Percentiles rank a stretch among this genome's conserved stretches.
Evolutionary conservation across 2,888 invertebrate species (phyloP).

Genomic region (Epistrophella euchroma): DNA sequence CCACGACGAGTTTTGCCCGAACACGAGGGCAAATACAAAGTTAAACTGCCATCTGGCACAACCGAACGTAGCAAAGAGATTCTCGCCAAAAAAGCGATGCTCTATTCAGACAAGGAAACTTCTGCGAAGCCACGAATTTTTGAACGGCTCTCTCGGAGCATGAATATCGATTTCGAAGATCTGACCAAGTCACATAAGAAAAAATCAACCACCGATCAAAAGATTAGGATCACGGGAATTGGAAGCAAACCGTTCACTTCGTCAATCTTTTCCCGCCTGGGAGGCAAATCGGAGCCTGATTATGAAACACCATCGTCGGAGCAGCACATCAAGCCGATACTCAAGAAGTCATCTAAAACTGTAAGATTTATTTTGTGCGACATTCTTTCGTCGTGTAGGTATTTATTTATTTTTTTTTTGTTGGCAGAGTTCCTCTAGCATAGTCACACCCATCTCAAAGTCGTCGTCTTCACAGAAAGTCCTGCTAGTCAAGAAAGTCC

Average conservation of each 20-base stretch:
- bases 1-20: constrained; percentile 84
- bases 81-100: constrained; percentile 82
- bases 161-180: constrained; percentile 32
- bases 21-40: constrained; percentile 86
- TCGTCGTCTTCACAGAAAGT: constrained; percentile 81
- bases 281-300: constrained; percentile 78
- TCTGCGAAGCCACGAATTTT: constrained; percentile 79
- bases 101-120: constrained; percentile 81
- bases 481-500: constrained; percentile 82
- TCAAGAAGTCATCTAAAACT: constrained; percentile 79
- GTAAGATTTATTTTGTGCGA: constrained; percentile 58
- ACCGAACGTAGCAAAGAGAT: constrained; percentile 85
- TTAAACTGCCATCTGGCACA: constrained; percentile 85
- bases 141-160: constrained; percentile 79
- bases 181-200: constrained; percentile 64
- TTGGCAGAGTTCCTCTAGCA: constrained; percentile 75
- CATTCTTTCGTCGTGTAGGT: background rate
- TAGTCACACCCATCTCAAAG: constrained; percentile 77
- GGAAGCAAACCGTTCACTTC: constrained; percentile 76
- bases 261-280: constrained; percentile 83
- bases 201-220: constrained; percentile 77
- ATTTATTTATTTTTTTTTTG: background rate
- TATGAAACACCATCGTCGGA: constrained; percentile 19
- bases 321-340: constrained; percentile 80
- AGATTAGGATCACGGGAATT: constrained; percentile 79